Percentiles rank a stretch among this genome's conserved stretches.
Conservation (phyloP, 2,888 invertebrate genomes). For the Leptopterna dolabrata region DNA sequence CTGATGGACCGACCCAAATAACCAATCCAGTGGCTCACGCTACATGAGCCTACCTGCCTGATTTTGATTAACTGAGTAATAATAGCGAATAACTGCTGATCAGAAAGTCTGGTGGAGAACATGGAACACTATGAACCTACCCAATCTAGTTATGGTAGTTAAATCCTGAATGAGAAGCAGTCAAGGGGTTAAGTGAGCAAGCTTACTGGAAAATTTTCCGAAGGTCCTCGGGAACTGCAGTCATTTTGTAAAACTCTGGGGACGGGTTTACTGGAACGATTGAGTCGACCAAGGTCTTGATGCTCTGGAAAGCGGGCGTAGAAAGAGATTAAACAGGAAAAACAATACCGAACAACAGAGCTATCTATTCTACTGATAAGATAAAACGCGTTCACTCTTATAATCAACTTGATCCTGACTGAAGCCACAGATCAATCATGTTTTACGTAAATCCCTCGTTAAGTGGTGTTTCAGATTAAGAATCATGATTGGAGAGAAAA, state of each 20-base stretch:
- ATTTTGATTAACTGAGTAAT: no score
- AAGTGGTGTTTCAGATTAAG: neutral
- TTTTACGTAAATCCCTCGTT: neutral
- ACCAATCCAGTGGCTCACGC: no score
- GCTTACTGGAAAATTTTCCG: slow-evolving; percentile 50
- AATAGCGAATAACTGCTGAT: no score
- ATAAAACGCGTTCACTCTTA: neutral
- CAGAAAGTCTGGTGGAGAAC: no score
- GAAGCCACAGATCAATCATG: neutral
- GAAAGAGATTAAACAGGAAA: neutral
- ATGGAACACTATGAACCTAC: no score
- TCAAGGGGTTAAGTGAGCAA: neutral
- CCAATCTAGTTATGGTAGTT: no score
- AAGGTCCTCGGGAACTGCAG: slow-evolving; percentile 21
- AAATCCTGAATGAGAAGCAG: no score
- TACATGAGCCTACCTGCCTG: no score
- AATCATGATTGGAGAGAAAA: neutral
- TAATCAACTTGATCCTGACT: neutral
- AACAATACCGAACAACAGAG: neutral
- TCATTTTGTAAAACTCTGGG: slow-evolving; percentile 25
- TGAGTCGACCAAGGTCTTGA: neutral
- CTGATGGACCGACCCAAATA: no score
- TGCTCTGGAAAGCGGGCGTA: neutral
- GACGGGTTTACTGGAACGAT: neutral
- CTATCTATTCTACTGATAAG: slow-evolving; percentile 4